phyloP scores from a whole-genome alignment of 92 coral and sea anemone genomes.

The Porites cylindrica region DNA sequence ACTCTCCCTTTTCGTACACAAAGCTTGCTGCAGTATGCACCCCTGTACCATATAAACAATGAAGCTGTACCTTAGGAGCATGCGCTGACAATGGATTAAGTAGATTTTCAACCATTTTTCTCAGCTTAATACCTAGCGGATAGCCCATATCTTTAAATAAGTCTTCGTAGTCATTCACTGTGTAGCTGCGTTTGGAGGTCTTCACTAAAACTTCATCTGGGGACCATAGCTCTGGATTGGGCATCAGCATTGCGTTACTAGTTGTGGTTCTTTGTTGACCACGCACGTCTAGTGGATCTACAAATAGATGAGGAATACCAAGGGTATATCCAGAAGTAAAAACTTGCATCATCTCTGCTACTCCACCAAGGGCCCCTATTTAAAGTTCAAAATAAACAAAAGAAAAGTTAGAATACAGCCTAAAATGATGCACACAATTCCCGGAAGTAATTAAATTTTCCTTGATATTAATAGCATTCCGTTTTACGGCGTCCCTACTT shows the following conservation, averaged over 20 bases:
- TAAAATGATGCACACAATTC: too few relatives aligned
- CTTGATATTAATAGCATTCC: too few relatives aligned
- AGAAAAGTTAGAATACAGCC: too few relatives aligned
- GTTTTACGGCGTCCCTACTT: too few relatives aligned
- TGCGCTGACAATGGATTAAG: conserved; percentile 61
- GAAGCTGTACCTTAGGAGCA: conserved; percentile 65
- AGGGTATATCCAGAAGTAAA: conserved; percentile 73
- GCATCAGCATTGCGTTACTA: conserved; percentile 75
- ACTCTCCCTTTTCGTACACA: conserved; percentile 62
- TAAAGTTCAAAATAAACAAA: too few relatives aligned
- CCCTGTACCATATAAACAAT: conserved; percentile 71
- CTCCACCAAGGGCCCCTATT: conserved; percentile 50
- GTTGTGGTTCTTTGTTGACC: conserved; percentile 69
- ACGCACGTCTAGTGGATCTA: conserved; percentile 71
- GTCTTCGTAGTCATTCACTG: conserved; percentile 68
- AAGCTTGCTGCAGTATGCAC: conserved; percentile 69
- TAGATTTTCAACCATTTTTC: conserved; percentile 63
- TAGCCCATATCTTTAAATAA: conserved; percentile 71
- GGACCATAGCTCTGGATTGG: conserved; percentile 75
- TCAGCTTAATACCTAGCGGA: conserved; percentile 62
- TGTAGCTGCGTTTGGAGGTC: conserved; percentile 67
- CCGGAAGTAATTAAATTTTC: too few relatives aligned
- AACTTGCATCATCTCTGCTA: conserved; percentile 52
- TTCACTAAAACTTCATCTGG: conserved; percentile 67
- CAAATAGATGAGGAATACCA: conserved; percentile 65